Percentiles rank a stretch among this genome's conserved stretches.
Evolutionary conservation across 1,140 invertebrate genomes (phyloP).

Genomic region (Pseudomyrmex concolor): DNA sequence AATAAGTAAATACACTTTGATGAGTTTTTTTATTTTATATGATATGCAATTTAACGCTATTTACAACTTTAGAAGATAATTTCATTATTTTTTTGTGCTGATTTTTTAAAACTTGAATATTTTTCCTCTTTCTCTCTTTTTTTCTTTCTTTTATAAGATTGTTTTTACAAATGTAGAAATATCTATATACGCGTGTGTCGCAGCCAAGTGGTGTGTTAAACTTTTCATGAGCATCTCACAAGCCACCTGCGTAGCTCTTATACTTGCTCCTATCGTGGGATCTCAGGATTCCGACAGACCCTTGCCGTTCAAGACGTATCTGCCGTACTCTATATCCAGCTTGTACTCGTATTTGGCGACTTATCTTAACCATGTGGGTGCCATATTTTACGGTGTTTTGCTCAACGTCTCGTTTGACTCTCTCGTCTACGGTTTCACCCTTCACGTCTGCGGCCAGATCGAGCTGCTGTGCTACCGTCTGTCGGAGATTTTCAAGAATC

Average conservation of each 20-base stretch:
- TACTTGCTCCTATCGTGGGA: slow-evolving; percentile 42
- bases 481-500: slow-evolving; percentile 25
- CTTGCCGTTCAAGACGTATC: slow-evolving; percentile 40
- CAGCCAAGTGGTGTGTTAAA: slow-evolving; percentile 48
- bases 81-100: background rate
- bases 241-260: slow-evolving; percentile 23
- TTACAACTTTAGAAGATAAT: background rate
- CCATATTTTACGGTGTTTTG: slow-evolving; percentile 39
- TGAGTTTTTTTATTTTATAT: background rate
- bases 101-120: too few relatives aligned
- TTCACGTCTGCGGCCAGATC: slow-evolving; percentile 52
- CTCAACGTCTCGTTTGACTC: slow-evolving; percentile 58
- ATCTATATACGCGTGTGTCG: background rate
- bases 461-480: slow-evolving; percentile 46
- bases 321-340: slow-evolving; percentile 45
- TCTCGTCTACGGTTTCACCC: slow-evolving; percentile 57
- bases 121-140: background rate
- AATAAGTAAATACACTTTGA: too few relatives aligned
- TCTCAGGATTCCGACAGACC: slow-evolving; percentile 18
- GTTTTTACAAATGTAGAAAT: background rate
- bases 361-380: slow-evolving; percentile 36
- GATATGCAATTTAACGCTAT: background rate
- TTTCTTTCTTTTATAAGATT: background rate
- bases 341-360: slow-evolving; percentile 37
- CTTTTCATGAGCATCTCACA: slow-evolving; percentile 50